Base-by-base conservation (phyloP, 2,113 vertebrate species). In the Rhea pennata region DNA sequence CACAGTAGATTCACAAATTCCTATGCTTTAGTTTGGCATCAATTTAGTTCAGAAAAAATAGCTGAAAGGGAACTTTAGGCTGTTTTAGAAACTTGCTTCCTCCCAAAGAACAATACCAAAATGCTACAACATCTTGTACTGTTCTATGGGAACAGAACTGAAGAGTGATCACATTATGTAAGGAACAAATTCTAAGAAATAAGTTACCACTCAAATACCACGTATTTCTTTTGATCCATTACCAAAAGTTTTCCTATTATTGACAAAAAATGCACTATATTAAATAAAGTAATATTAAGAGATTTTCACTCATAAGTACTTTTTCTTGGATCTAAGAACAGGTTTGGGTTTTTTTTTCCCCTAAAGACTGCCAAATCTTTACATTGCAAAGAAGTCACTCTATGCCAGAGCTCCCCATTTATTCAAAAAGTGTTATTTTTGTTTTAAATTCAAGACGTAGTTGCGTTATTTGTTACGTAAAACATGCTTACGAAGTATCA, bases 11-110 rank as follows among this genome's bases (percentile, higher is more conserved):
- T 74, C 21, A n/a, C 16, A 19, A 56, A 31, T 27, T 71, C 16
- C 27, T 23, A 5, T 5, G 26, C 33, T 59, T 33, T 33, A 59
- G 29, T 42, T 44, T 22, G 58, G 9, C 33, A 78, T 51, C 31
- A 62, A 5, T n/a, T 69, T 24, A 7, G 23, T 16, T 21, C 10
- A 22, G 15, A 27, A n/a, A 65, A 36, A 39, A 10, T 8, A 65
- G n/a, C 0, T 1, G 0, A 75, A 20, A 89, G 8, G 11, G 26
- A 75, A 24, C 26, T 23, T 0, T 0, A 7, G 6, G 2, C 22
- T 64, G 4, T 14, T 86, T 74, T 3, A 64, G 39, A 67, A 78
- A 46, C 40, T 44, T 61, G 26, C 11, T 7, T 76, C 48, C 23
- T 70, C 31, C 80, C 44, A 29, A 23, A 48, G 12, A 67, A 53